Evolutionary conservation across 2,888 invertebrate genomes (phyloP), one percentile per base, ranked within the genome.

Genomic region (Emmelina monodactyla): DNA sequence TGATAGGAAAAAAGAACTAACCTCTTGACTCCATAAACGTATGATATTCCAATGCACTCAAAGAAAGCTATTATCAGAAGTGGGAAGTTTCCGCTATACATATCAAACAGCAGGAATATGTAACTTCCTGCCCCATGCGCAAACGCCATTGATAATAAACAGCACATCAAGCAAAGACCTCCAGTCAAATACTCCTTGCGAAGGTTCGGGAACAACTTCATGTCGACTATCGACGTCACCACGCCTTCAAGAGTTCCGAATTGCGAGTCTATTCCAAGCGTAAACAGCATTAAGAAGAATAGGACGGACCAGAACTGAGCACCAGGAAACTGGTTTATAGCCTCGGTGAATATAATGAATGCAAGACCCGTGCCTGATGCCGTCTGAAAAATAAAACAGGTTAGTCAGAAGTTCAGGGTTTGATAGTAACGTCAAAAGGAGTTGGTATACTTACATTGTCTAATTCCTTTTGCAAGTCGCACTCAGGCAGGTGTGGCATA

Each of bases 281-380:
- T 96, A 63, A 97, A 93, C 22, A 97, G 85, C 97, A 97, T 97
- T 34, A 97, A 83, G 72, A 97, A 97, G 81, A 97, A 97, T 9
- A 97, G 83, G 10, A 97, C 86, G 2, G 96, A 92, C 97, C 97
- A 97, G 58, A 97, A 87, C 51, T 95, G 96, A 0, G 96, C 93
- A 0, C 94, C 93, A 0, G 97, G 96, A 69, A 97, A 97, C 75
- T 97, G 96, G 75, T 96, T 94, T 59, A 97, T 97, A 5, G 97
- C 97, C 70, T 97, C 96, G 0, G 97, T 97, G 81, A 97, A 97
- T 49, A 97, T 95, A 43, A 97, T 96, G 67, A 97, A 97, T 0
- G 97, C 97, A 37, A 97, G 72, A 1, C 97, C 97, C 0, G 97
- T 96, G 14, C 97, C 97, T 2, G 96, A 92, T 1, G 96, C 97